Conservation (phyloP, 2,113 vertebrate species). For the Malurus cyaneus region DNA sequence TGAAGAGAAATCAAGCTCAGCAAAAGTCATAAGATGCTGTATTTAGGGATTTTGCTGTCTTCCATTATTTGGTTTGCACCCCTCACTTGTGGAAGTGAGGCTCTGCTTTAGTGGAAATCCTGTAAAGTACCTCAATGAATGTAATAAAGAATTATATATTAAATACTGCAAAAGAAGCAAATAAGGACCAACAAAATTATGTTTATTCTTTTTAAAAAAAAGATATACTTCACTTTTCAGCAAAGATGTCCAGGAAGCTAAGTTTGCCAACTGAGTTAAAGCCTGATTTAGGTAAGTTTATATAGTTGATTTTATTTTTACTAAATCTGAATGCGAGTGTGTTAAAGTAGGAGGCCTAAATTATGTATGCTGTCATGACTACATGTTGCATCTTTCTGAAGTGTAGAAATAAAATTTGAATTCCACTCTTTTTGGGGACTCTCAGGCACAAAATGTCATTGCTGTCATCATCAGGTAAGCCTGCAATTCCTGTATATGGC, state of each 20-base stretch:
- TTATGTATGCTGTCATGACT: background rate
- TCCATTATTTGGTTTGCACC: background rate
- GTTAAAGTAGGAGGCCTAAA: background rate
- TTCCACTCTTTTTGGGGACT: background rate
- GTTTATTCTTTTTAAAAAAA: constrained; percentile 83
- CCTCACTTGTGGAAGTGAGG: background rate
- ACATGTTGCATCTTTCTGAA: background rate
- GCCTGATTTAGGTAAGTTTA: constrained; percentile 99
- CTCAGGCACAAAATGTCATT: constrained; percentile 21
- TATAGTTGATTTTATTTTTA: constrained; percentile 49
- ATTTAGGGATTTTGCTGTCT: background rate
- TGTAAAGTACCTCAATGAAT: background rate
- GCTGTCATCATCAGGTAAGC: constrained; percentile 27
- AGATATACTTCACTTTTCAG: constrained; percentile 96
- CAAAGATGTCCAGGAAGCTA: constrained; percentile 99
- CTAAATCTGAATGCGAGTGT: background rate
- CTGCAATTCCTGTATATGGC: constrained; percentile 17
- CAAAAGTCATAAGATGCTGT: background rate
- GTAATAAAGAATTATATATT: background rate
- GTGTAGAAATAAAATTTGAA: constrained; percentile 19
- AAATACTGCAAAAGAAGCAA: constrained; percentile 1
- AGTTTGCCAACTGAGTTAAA: constrained; percentile 99
- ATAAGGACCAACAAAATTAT: constrained; percentile 35
- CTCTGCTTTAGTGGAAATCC: background rate
- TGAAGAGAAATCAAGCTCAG: background rate